phyloP scores from a whole-genome alignment of 1,140 invertebrate genomes.

The Formica selysi region DNA sequence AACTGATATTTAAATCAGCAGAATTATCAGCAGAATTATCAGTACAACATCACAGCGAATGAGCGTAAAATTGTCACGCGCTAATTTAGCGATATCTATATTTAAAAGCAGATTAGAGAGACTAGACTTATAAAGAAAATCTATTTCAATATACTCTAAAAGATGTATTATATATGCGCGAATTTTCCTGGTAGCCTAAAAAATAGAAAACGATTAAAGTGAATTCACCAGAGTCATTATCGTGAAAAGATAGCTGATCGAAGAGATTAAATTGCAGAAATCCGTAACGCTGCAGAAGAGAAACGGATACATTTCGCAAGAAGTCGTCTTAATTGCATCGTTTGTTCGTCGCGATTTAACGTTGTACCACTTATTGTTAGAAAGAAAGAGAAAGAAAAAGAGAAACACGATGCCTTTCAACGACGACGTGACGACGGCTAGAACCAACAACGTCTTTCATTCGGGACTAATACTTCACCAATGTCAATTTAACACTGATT shows the following conservation, averaged over 20 bases:
- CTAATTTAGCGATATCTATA: slow-evolving; percentile 10
- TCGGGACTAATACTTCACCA: neutral
- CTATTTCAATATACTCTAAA: neutral
- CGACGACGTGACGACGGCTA: neutral
- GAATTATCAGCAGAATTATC: neutral
- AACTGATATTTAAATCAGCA: neutral
- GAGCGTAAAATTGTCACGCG: neutral
- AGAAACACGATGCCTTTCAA: neutral
- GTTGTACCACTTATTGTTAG: slow-evolving; percentile 45
- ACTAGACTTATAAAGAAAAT: neutral
- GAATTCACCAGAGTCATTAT: neutral
- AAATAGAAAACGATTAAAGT: neutral
- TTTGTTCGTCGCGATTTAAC: slow-evolving; percentile 63
- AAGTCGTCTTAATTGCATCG: slow-evolving; percentile 61
- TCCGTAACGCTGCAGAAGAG: slow-evolving; percentile 8
- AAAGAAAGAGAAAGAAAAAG: no score
- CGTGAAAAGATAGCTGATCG: neutral
- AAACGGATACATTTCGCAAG: slow-evolving; percentile 65
- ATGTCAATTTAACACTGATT: slow-evolving; percentile 14
- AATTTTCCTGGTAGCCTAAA: neutral
- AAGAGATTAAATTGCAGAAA: slow-evolving; percentile 11
- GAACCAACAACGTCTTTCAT: neutral
- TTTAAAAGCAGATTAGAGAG: neutral
- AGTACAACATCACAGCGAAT: neutral
- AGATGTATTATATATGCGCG: neutral